These are phyloP conservation scores for Brachionus sp. DNA, from an alignment of 1,140 invertebrate genomes.

Conservation along the genomic window DNA sequence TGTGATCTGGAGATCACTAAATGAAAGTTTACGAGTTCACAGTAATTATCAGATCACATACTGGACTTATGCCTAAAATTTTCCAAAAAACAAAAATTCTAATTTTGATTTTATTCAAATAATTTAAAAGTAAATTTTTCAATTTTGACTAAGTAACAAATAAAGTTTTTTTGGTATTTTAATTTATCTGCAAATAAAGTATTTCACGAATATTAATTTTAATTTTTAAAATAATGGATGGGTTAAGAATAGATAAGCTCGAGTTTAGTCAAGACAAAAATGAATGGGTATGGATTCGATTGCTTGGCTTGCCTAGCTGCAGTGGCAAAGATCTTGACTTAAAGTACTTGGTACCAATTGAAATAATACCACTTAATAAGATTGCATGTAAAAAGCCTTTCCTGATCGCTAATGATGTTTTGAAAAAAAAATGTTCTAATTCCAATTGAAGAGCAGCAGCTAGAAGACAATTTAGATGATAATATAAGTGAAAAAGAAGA, in stretches of 20 bases:
- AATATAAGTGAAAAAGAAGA: background rate
- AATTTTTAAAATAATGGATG: no score
- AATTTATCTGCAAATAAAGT: no score
- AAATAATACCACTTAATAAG: background rate
- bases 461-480: background rate
- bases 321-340: background rate
- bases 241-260: background rate
- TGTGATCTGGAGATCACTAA: no score
- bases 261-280: background rate
- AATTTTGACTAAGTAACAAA: no score
- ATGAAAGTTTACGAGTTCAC: no score
- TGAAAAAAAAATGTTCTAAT: background rate
- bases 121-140: no score
- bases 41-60: no score
- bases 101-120: no score
- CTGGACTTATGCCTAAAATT: no score
- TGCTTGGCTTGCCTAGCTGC: background rate
- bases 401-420: background rate
- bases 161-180: no score
- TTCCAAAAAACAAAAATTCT: no score
- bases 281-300: background rate
- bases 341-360: constrained; percentile 12
- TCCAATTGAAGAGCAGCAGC: background rate
- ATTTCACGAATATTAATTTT: no score
- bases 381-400: background rate